phyloP scores from a whole-genome alignment of 2,797 vertebrate genomes.

The Thripadectes ignobilis region DNA sequence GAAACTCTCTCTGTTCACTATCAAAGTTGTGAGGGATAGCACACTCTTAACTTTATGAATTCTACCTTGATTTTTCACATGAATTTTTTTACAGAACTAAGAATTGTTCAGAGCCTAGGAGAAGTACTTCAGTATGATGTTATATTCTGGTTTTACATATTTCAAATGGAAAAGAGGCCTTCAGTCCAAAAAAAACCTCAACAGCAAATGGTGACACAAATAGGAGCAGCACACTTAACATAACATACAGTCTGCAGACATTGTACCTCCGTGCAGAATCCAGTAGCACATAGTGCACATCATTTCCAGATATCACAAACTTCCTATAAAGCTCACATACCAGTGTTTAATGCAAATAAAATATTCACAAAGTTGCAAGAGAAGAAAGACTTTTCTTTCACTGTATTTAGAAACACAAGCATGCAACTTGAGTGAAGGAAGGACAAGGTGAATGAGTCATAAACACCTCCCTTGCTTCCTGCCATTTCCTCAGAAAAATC shows the following conservation, averaged over 20 bases:
- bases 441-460: neutral
- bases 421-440: neutral
- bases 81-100: neutral
- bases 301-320: neutral
- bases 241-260: neutral
- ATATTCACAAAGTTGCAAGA: neutral
- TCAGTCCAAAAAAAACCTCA: neutral
- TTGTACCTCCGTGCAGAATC: neutral
- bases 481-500: neutral
- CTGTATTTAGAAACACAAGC: neutral
- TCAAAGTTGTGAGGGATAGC: neutral
- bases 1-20: neutral
- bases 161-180: neutral
- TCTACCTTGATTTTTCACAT: neutral
- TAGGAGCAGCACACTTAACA: neutral
- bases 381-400: neutral
- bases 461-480: neutral
- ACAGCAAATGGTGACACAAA: neutral
- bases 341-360: conserved; percentile 12
- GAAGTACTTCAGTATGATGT: neutral
- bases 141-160: neutral
- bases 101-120: neutral
- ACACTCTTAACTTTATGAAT: neutral
- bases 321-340: neutral
- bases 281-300: neutral